Base-by-base conservation (phyloP, 1,140 invertebrate species). In the Dreissena polymorpha region DNA sequence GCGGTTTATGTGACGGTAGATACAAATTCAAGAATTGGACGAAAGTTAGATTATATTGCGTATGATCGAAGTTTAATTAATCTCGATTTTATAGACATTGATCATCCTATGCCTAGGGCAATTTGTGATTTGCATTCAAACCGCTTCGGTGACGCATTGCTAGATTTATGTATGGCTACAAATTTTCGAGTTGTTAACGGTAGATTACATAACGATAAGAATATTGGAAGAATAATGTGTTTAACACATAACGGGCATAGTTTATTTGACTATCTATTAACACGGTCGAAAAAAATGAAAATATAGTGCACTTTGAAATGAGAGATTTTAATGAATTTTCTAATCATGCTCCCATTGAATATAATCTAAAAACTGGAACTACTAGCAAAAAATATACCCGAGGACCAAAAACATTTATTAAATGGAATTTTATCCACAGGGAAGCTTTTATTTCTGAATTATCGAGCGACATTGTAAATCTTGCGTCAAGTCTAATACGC, bases 141-240 rank as follows among this genome's bases (percentile, higher is more conserved):
- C 27, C 27, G 60, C 10, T 50, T 67, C 51, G 74, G 63, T 12
- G 29, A 67, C 14, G n/a, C 5, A 16, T 77, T 67, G 29, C 25
- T 77, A 16, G 74, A 77, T 53, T n/a, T 77, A 21, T 77, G 74
- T 23, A 77, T 65, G 53, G n/a, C 74, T 7, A 65, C 63, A 49
- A 6, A n/a, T 67, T 23, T 77, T 49, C 74, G 74, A 7, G 67
- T 65, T 16, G 57, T 77, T 12, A 65, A 77, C 50, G 74, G 74
- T 8, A 51, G 72, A 29, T 12, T 74, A 29, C 23, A 14, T 10
- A n/a, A 72, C 51, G 51, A 25, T 10, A 18, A 60, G 73, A 39
- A 23, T 18, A 39, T 69, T 18, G 67, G 67, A 10, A 69, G 50
- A 69, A 14, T 53, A 13, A 75, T 53, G n/a, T 77, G 63, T 23